Conservation (phyloP, 2,888 invertebrate species). For the Acholoe squamosa region DNA sequence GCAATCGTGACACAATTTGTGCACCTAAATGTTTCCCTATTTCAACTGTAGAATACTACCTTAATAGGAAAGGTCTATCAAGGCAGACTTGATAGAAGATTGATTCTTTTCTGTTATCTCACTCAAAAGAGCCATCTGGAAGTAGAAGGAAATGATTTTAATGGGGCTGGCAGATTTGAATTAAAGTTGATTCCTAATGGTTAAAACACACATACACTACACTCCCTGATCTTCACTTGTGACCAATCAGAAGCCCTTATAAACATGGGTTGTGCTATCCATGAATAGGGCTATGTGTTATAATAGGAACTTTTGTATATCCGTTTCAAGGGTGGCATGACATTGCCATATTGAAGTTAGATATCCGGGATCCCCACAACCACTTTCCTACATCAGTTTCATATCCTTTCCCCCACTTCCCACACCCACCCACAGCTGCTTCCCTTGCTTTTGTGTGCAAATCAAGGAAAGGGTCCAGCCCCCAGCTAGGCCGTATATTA, state of each 20-base stretch:
- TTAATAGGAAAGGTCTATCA: neutral
- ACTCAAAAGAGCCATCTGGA: neutral
- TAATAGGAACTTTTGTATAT: no score
- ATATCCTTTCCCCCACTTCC: neutral
- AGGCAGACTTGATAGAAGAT: neutral
- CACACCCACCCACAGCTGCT: neutral
- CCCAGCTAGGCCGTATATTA: no score
- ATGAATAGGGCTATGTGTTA: no score
- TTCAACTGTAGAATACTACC: neutral
- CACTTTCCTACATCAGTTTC: neutral
- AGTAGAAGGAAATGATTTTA: neutral
- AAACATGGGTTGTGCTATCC: neutral
- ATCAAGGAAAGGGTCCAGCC: no score
- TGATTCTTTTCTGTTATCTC: neutral
- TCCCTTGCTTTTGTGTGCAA: no score
- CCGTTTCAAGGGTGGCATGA: no score
- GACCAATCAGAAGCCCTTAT: neutral
- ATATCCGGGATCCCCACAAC: no score
- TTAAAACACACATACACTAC: neutral
- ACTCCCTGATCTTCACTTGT: neutral
- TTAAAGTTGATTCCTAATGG: neutral
- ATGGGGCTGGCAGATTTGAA: neutral
- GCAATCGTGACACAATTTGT: neutral
- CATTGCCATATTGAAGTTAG: no score
- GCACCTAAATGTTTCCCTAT: neutral